Conservation (phyloP, 2,888 invertebrate genomes). For the Hyppa rectilinea region DNA sequence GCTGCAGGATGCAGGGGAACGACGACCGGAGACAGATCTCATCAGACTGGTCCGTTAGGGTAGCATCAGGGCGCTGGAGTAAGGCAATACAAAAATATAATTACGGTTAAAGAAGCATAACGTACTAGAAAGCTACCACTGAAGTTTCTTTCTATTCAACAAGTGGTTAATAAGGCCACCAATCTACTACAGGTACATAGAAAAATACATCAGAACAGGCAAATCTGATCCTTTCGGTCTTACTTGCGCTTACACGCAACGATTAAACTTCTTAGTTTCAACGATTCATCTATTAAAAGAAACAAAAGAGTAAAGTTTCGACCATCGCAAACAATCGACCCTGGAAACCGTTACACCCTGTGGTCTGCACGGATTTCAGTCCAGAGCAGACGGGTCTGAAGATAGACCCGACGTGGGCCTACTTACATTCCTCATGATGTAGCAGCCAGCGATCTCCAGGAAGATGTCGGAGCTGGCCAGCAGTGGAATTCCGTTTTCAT, state of each 20-base stretch:
- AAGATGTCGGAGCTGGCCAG: constrained; percentile 77
- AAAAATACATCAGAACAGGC: neutral
- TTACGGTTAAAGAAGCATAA: neutral
- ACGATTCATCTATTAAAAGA: neutral
- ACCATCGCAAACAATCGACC: neutral
- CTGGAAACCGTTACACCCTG: neutral
- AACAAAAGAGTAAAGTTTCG: too few species aligned
- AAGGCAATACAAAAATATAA: neutral
- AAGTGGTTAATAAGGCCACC: neutral
- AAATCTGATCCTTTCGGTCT: neutral
- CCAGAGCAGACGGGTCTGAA: neutral
- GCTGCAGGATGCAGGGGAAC: constrained; percentile 85
- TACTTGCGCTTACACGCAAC: neutral
- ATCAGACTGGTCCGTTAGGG: constrained; percentile 81
- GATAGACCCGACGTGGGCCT: too few species aligned
- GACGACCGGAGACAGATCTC: constrained; percentile 83
- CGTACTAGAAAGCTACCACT: neutral
- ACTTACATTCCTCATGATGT: constrained; percentile 83
- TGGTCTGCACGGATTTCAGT: too few species aligned
- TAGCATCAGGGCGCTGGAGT: constrained; percentile 76
- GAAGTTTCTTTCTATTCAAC: neutral
- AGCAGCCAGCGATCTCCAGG: constrained; percentile 82
- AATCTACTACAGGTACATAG: neutral
- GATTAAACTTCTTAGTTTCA: neutral
- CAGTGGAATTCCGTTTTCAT: constrained; percentile 71